Conservation (phyloP, 2,888 invertebrate genomes). For the Drosophila siamana region DNA sequence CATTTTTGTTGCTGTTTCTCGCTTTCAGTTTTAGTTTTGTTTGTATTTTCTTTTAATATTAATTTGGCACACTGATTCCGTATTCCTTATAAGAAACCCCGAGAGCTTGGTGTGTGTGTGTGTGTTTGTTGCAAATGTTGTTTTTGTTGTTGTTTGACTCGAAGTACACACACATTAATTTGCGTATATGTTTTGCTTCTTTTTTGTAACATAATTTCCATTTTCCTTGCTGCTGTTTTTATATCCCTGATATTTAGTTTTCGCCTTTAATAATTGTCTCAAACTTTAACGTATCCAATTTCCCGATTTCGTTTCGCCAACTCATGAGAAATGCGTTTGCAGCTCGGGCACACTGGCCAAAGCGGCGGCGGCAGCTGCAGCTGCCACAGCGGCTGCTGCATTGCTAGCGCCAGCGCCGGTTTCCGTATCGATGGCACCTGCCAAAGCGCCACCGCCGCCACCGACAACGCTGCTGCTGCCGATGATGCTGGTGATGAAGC, state of each 20-base stretch:
- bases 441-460: constrained; percentile 39
- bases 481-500: constrained; percentile 70
- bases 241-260: constrained; percentile 63
- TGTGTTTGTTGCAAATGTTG: constrained; percentile 3
- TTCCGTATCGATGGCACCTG: constrained; percentile 31
- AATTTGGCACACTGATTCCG: constrained; percentile 85
- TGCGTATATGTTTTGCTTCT: constrained; percentile 15
- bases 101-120: constrained; percentile 72
- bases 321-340: constrained; percentile 83
- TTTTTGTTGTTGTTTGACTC: constrained; percentile 15
- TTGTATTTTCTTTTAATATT: constrained; percentile 60
- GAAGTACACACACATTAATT: constrained; percentile 2
- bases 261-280: not conserved
- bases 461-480: constrained; percentile 44
- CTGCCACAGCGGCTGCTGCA: constrained; percentile 53
- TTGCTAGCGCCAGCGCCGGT: constrained; percentile 33
- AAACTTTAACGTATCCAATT: constrained; percentile 24
- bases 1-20: constrained; percentile 21
- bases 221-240: constrained; percentile 25
- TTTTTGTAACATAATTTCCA: constrained; percentile 37
- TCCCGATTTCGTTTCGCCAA: too few relatives aligned
- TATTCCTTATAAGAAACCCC: constrained; percentile 75
- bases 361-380: constrained; percentile 58
- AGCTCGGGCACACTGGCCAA: constrained; percentile 74
- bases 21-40: constrained; percentile 24